Base-by-base conservation (phyloP, 1,140 invertebrate species). In the Cardiocondyla obscurior region DNA sequence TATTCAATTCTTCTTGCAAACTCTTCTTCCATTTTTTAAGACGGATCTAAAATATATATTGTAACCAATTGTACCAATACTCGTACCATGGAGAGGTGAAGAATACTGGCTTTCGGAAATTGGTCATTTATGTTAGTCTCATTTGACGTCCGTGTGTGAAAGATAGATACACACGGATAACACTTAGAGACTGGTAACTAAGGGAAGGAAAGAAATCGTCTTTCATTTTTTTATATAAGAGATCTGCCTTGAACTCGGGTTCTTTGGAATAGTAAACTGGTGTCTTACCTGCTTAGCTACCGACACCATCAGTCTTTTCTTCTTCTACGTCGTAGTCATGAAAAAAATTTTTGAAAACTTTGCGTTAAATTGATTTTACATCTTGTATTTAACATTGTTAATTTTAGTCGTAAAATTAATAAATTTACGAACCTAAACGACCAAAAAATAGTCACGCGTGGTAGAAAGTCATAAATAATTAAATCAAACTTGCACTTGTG, bases 121-220 rank as follows among this genome's bases (percentile, higher is more conserved):
- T 51, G 81, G 74, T 65, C 73, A 39, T 83, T 76, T 36, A 87
- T 90, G 19, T 90, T 53, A 85, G 89, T 90, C 89, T 67, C 83
- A 70, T 83, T 89, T 85, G 89, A 90, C 89, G 46, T 46, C 58
- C 82, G 36, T 77, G 84, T 81, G 67, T 82, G 82, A 57, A 55
- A 64, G 44, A 49, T 36, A 28, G 14, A 60, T 72, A 76, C 83
- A 64, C 84, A 81, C 58, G 67, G 58, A 74, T 69, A 90, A 90
- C 89, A 90, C 89, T 74, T 83, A 60, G 88, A 89, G 85, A 86
- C 81, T 76, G 16, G n/a, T 25, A 58, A 3, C 0, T 22, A 39
- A n/a, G 42, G 51, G 42, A 62, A 69, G 42, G n/a, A 33, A 30
- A 12, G 2, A 30, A 8, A 36, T n/a, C 10, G 2, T 33, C 1